A percentile compares a stretch with the other conserved stretches of the same genome.
These are phyloP conservation scores for Anoplophora glabripennis DNA, from an alignment of 1,140 invertebrate species.

Conservation along the genomic window DNA sequence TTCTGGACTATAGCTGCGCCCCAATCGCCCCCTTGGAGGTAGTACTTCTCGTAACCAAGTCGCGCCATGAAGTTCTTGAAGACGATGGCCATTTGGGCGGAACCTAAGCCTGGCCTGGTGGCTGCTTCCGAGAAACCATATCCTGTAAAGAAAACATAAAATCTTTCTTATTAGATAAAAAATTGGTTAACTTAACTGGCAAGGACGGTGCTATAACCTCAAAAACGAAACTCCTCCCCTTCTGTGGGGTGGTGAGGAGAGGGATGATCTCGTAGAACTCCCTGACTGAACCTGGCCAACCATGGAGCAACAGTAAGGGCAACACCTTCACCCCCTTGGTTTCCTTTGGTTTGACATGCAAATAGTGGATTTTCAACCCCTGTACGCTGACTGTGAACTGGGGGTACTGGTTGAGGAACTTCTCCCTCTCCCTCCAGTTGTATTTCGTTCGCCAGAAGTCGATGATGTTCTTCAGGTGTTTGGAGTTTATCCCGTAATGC, in stretches of 20 bases:
- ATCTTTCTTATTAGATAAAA: too few relatives aligned
- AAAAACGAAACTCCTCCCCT: conserved; percentile 65
- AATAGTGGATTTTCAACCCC: conserved; percentile 72
- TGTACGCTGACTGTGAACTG: conserved; percentile 72
- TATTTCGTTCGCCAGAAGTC: conserved; percentile 76
- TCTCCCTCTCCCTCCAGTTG: conserved; percentile 68
- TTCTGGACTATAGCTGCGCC: conserved; percentile 59
- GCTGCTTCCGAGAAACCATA: conserved; percentile 66
- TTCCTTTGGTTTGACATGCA: conserved; percentile 62
- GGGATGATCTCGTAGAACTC: conserved; percentile 86
- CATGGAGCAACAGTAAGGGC: conserved; percentile 77
- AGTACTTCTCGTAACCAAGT: conserved; percentile 72
- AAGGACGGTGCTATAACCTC: conserved; percentile 64
- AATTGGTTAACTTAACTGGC: conserved; percentile 45
- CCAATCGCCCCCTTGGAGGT: conserved; percentile 86
- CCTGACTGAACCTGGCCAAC: conserved; percentile 86
- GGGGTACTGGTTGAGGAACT: conserved; percentile 65
- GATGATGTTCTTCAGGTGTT: conserved; percentile 65
- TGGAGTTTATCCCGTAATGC: conserved; percentile 73
- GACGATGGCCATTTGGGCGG: conserved; percentile 65
- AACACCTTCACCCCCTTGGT: conserved; percentile 52
- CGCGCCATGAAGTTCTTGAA: conserved; percentile 81
- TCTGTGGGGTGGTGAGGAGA: conserved; percentile 58
- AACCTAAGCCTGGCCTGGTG: conserved; percentile 56
- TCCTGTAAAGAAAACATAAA: too few relatives aligned